Base-by-base conservation (phyloP, 2,797 vertebrate genomes). In the Schizopygopsis pylzovi region DNA sequence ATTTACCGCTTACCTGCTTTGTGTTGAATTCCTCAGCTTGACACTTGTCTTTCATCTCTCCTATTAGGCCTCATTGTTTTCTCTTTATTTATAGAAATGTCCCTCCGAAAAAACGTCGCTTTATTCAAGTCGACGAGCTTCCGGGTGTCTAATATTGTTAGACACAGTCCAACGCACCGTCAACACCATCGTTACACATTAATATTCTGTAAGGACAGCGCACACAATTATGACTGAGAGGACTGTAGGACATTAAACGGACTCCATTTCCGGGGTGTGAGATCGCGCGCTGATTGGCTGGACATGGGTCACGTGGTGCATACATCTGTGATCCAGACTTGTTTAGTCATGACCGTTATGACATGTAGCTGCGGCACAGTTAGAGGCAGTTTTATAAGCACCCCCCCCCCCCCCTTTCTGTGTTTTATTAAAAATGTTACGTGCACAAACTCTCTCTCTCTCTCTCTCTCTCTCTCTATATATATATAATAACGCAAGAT, bases 11-110 rank as follows among this genome's bases (percentile, higher is more conserved):
- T 82, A 90, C 90, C 86, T 91, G 89, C 56, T 78, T 45, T 84
- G 37, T 65, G 73, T n/a, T 72, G 73, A 90, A 85, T 76, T 83
- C 75, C 79, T 89, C 79, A 88, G 47, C 76, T 81, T 79, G 87
- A 82, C 75, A 83, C 67, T 88, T 83, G 33, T 73, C 79, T 70
- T 63, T 67, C 75, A 47, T 83, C 43, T 85, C 54, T 70, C 33
- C 39, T 87, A 22, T 79, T 84, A 88, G 93, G 95, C 93, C 93
- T 91, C 91, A 90, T 88, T 78, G 88, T 88, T 81, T 77, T 85
- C 70, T 65, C 80, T 87, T 70, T 3, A 63, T 16, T 49, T 20
- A 11, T 20, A 37, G 83, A 82, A 78, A 6, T 2, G 28, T 16
- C n/a, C 49, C 65, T 41, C 41, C 16, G 68, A 13, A 43, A 72